phyloP scores from a whole-genome alignment of 2,113 vertebrate genomes.

The Synodontis membranacea region DNA sequence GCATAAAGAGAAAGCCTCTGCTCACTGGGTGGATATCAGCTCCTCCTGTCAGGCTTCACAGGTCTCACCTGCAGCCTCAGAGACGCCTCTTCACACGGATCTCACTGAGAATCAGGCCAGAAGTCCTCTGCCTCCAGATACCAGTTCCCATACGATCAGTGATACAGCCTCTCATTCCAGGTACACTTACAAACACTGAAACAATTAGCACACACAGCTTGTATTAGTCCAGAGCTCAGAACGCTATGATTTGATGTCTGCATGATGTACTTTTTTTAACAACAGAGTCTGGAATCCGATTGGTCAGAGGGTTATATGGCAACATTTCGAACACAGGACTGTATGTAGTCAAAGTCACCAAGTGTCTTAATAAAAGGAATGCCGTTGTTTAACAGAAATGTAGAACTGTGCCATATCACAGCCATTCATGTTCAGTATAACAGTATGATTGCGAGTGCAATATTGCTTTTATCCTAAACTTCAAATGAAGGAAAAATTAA shows the following conservation, averaged over 20 bases:
- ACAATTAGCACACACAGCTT: neutral
- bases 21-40: constrained; percentile 74
- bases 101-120: constrained; percentile 77
- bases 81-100: constrained; percentile 79
- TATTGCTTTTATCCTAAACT: neutral
- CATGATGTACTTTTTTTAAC: neutral
- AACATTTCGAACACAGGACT: neutral
- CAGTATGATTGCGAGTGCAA: neutral
- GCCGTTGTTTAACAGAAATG: neutral
- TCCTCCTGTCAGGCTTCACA: constrained; percentile 83
- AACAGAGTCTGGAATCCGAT: neutral
- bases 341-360: neutral
- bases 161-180: constrained; percentile 87
- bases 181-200: constrained; percentile 62
- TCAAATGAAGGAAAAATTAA: neutral
- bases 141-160: constrained; percentile 86
- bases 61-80: constrained; percentile 75
- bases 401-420: neutral
- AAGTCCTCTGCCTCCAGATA: constrained; percentile 84
- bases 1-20: constrained; percentile 78
- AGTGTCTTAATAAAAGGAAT: neutral
- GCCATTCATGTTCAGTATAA: neutral
- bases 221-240: neutral
- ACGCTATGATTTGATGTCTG: neutral
- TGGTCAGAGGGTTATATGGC: neutral